Evolutionary conservation across 2,888 invertebrate species (phyloP).

Genomic region (Chymomyza fuscimana): DNA sequence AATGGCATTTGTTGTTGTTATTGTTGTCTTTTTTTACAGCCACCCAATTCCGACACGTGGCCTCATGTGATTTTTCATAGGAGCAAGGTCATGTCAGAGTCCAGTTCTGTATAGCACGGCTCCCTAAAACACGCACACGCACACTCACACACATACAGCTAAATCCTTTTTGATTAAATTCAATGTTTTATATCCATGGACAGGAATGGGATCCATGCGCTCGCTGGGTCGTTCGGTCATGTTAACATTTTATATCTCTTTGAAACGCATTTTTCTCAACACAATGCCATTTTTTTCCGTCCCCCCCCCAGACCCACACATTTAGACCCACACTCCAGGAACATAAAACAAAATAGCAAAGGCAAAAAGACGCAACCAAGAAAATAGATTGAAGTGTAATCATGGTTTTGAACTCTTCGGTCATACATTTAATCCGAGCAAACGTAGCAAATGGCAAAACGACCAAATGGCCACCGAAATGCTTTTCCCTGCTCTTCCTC

Average conservation of each 20-base stretch:
- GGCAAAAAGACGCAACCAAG: conserved; percentile 45
- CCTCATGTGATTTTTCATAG: conserved; percentile 54
- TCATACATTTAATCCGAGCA: conserved; percentile 70
- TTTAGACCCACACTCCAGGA: conserved; percentile 15
- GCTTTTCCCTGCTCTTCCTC: background rate
- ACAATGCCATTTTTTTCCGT: conserved; percentile 50
- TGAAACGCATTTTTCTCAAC: conserved; percentile 71
- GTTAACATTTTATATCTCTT: conserved; percentile 73
- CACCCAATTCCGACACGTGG: conserved; percentile 52
- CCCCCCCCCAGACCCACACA: conserved; percentile 21
- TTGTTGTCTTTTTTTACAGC: conserved; percentile 36
- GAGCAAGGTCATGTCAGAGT: conserved; percentile 59
- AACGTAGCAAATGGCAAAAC: conserved; percentile 67
- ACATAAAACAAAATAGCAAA: conserved; percentile 71
- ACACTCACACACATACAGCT: conserved; percentile 31
- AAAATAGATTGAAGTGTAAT: conserved; percentile 74
- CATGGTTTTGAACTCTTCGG: conserved; percentile 73
- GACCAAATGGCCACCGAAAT: conserved; percentile 57
- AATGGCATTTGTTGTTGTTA: background rate
- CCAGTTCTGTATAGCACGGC: conserved; percentile 10
- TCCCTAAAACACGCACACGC: conserved; percentile 2
- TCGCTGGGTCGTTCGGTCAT: conserved; percentile 46
- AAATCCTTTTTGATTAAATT: conserved; percentile 74
- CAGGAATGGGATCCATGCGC: conserved; percentile 39
- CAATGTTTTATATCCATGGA: conserved; percentile 69